Conservation (phyloP, 2,888 invertebrate species). For the Phalera bucephala region DNA sequence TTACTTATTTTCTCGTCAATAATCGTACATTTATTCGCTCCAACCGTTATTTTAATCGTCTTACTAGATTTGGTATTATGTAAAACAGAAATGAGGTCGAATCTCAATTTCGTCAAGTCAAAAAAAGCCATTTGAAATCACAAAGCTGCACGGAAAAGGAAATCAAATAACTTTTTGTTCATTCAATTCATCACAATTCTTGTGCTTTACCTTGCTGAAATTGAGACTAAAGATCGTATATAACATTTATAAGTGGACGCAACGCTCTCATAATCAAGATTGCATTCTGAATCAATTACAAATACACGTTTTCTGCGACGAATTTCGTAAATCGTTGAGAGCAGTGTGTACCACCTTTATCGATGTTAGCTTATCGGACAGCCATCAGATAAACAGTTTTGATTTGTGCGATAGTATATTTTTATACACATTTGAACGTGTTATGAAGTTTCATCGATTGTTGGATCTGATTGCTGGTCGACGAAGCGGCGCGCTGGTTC, state of each 20-base stretch:
- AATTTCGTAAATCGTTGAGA: conserved; percentile 21
- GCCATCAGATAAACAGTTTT: conserved; percentile 31
- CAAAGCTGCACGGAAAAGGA: conserved; percentile 2
- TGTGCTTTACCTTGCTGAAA: conserved; percentile 13
- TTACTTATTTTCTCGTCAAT: too few relatives aligned
- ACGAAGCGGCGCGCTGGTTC: conserved; percentile 48
- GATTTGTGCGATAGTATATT: conserved; percentile 16
- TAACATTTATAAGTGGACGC: conserved; percentile 16
- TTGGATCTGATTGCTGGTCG: conserved; percentile 48
- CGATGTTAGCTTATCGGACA: conserved; percentile 36
- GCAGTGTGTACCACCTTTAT: conserved; percentile 34
- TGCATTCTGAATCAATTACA: conserved; percentile 9
- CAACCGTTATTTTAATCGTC: conserved; percentile 4
- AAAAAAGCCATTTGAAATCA: conserved; percentile 1
- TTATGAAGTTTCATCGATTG: conserved; percentile 15
- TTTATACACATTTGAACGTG: conserved; percentile 10
- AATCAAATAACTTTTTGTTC: neutral
- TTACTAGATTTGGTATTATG: conserved; percentile 26
- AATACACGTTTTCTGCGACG: conserved; percentile 7
- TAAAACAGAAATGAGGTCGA: conserved; percentile 15
- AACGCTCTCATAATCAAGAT: conserved; percentile 17
- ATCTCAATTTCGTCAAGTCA: conserved; percentile 25
- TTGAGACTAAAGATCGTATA: conserved; percentile 14
- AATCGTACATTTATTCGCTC: too few relatives aligned
- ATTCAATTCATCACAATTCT: neutral